phyloP scores from a whole-genome alignment of 2,113 vertebrate genomes.

The Hypocryptadius cinnamomeus region DNA sequence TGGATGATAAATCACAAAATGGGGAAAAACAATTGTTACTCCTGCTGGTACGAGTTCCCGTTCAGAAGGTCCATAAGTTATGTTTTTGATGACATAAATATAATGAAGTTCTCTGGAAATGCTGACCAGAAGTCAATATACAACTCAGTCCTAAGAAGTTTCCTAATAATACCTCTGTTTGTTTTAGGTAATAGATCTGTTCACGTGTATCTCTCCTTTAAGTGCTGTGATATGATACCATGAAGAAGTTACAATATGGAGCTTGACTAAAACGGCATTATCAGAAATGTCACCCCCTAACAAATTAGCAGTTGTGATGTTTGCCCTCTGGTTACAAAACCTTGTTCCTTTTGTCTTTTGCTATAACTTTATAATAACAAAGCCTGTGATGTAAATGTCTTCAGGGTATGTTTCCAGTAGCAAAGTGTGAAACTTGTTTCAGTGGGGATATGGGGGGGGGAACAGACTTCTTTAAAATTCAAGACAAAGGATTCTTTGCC shows the following conservation, averaged over 20 bases:
- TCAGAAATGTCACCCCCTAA: constrained; percentile 61
- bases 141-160: constrained; percentile 24
- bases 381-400: constrained; percentile 27
- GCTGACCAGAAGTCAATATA: constrained; percentile 59
- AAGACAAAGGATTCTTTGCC: constrained; percentile 57
- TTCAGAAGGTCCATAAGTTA: constrained; percentile 26
- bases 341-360: constrained; percentile 60
- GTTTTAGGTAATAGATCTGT: constrained; percentile 44
- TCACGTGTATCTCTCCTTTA: constrained; percentile 34
- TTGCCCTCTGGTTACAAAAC: constrained; percentile 56
- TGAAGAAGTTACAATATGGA: constrained; percentile 55
- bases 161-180: constrained; percentile 42
- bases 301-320: constrained; percentile 50
- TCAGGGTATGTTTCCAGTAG: constrained; percentile 45
- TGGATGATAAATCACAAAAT: constrained; percentile 56
- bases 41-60: background rate
- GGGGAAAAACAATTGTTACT: constrained; percentile 43
- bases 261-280: constrained; percentile 31
- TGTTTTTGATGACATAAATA: constrained; percentile 52
- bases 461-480: constrained; percentile 10
- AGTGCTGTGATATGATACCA: constrained; percentile 6
- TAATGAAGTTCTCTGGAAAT: constrained; percentile 66
- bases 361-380: constrained; percentile 59
- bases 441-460: background rate
- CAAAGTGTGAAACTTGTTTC: constrained; percentile 21